A percentile compares a stretch with the other conserved stretches of the same genome.
Evolutionary conservation across 2,797 vertebrate species (phyloP).

Genomic region (Lates japonicus): DNA sequence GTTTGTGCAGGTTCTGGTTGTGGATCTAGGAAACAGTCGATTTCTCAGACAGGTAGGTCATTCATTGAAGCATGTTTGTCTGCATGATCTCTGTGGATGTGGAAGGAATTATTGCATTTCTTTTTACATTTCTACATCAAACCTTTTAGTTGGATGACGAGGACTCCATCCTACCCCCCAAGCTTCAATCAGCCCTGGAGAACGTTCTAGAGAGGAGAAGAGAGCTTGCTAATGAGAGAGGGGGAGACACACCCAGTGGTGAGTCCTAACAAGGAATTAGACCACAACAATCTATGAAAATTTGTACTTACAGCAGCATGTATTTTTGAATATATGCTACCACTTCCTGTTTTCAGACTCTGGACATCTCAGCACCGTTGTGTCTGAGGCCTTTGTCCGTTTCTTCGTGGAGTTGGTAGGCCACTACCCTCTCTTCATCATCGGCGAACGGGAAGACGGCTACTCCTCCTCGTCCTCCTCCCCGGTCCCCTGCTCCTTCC

Average conservation of each 20-base stretch:
- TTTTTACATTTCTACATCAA: not conserved
- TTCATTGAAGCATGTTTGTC: not conserved
- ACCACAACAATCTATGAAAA: not conserved
- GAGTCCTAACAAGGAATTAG: conserved; percentile 49
- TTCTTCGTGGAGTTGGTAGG: conserved; percentile 98
- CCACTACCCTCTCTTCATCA: conserved; percentile 94
- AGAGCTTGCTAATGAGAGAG: conserved; percentile 90
- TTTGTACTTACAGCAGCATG: not conserved
- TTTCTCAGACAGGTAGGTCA: conserved; percentile 92
- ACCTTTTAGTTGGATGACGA: conserved; percentile 93
- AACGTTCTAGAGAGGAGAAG: conserved; percentile 94
- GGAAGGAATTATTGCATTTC: not conserved
- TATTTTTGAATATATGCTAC: not conserved
- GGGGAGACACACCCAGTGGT: conserved; percentile 83
- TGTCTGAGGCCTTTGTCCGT: conserved; percentile 95
- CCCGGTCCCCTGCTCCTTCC: conserved; percentile 82
- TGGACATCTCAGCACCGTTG: conserved; percentile 89
- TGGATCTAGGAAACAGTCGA: conserved; percentile 91
- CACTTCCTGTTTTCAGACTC: conserved; percentile 72
- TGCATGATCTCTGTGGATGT: not conserved
- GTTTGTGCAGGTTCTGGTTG: conserved; percentile 89
- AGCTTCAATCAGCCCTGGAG: conserved; percentile 94
- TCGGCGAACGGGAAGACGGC: conserved; percentile 90
- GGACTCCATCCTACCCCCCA: conserved; percentile 95
- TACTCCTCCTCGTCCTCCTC: conserved; percentile 84